Base-by-base conservation (phyloP, 2,113 vertebrate genomes). In the Tympanuchus pallidicinctus region DNA sequence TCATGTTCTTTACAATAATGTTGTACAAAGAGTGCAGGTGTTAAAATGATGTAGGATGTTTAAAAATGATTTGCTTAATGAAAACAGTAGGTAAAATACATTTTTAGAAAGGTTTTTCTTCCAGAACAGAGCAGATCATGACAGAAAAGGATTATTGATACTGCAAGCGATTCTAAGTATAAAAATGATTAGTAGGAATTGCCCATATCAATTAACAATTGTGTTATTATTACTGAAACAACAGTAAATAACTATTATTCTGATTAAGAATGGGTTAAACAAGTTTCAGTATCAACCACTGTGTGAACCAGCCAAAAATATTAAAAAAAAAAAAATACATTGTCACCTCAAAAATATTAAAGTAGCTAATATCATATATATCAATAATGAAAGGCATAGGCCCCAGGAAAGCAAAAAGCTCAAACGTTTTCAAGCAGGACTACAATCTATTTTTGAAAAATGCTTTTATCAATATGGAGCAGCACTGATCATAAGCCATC, bases 91-190 rank as follows among this genome's bases (percentile, higher is more conserved):
- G 74, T 86, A 56, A 94, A 87, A 82, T 76, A 66, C 10, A 38
- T 94, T 97, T 80, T 86, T 84, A 30, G 72, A 87, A 92, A 69
- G 43, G 19, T 36, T 95, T 64, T 93, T 74, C 89, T 93, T 96
- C 88, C 93, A 50, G 91, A 97, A 90, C 65, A 94, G n/a, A 75
- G 50, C 7, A 65, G 48, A 52, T 47, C 28, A 86, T 15, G 27
- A 28, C 67, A 89, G n/a, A 86, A 7, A 86, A 27, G 13, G 56
- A 86, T 52, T 13, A 86, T 34, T 64, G 72, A 78, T 30, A 47
- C 19, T 21, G 66, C 79, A 88, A 76, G 5, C 20, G 59, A 75
- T 73, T 78, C 34, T 45, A 83, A 95, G 76, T 30, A 88, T 86
- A 81, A 64, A 67, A 83, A 65, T 50, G 5, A 3, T 69, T 81